Conservation (phyloP, 2,797 vertebrate genomes). For the Pterois miles region DNA sequence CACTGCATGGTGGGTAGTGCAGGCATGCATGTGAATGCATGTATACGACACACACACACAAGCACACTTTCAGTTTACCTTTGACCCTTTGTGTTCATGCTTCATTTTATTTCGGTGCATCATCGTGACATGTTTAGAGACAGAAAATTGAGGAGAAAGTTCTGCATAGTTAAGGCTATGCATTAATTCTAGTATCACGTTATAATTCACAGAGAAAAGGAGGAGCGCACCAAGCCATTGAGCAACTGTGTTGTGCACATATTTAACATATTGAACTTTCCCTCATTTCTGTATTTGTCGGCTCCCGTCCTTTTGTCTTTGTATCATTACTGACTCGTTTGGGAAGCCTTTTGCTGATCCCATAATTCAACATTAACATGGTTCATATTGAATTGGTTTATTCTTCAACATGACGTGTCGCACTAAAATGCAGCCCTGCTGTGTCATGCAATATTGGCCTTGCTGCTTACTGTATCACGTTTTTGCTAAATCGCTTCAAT, state of each 20-base stretch:
- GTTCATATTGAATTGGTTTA: not conserved
- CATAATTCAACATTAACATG: not conserved
- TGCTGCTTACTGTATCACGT: too few relatives aligned
- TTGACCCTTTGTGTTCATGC: not conserved
- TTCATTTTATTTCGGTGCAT: not conserved
- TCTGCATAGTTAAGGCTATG: not conserved
- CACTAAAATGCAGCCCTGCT: not conserved
- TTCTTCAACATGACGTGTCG: not conserved
- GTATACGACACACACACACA: not conserved
- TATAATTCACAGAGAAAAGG: not conserved
- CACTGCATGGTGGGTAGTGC: constrained; percentile 13
- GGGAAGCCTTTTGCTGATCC: not conserved
- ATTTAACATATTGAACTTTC: not conserved
- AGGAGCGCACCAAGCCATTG: not conserved
- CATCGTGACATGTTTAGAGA: not conserved
- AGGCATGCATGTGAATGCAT: constrained; percentile 36
- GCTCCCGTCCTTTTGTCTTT: not conserved
- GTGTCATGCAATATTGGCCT: too few relatives aligned
- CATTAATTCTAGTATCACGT: not conserved
- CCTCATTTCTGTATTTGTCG: not conserved
- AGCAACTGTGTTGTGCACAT: not conserved
- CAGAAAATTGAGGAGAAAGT: not conserved
- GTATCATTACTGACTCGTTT: not conserved
- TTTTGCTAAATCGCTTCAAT: too few relatives aligned
- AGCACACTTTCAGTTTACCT: not conserved